A percentile compares a stretch with the other conserved stretches of the same genome.
phyloP scores from a whole-genome alignment of 2,888 invertebrate genomes.

The Chorisops tibialis region DNA sequence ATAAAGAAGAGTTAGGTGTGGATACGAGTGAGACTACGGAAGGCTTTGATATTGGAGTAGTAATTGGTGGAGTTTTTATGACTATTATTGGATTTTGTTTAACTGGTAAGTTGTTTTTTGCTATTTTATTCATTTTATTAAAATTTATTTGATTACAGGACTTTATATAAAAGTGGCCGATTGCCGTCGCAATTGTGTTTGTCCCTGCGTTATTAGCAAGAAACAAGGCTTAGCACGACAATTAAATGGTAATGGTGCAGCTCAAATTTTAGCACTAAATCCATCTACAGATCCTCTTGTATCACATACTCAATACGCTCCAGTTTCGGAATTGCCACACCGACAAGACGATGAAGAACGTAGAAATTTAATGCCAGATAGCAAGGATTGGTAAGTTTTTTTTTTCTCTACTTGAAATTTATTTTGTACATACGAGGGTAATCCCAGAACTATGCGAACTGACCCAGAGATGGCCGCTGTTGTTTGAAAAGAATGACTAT shows the following conservation, averaged over 20 bases:
- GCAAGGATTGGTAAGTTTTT: constrained; percentile 63
- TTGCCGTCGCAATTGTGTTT: constrained; percentile 47
- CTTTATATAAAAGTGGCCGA: constrained; percentile 45
- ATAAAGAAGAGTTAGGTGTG: constrained; percentile 45
- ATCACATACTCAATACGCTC: constrained; percentile 69
- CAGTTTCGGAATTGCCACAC: constrained; percentile 69
- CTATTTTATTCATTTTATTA: not conserved
- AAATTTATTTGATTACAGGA: constrained; percentile 41
- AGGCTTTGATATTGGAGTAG: constrained; percentile 54
- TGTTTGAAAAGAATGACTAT: too few species aligned
- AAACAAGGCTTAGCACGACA: constrained; percentile 45
- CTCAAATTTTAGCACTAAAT: constrained; percentile 63
- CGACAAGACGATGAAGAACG: constrained; percentile 64
- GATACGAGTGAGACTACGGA: constrained; percentile 36
- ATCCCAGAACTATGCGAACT: not conserved
- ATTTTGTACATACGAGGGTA: not conserved
- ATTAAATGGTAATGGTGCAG: constrained; percentile 50
- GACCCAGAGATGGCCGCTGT: not conserved
- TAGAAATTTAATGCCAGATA: constrained; percentile 70
- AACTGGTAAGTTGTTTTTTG: constrained; percentile 52
- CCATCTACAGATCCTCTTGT: constrained; percentile 74
- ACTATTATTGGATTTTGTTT: constrained; percentile 60
- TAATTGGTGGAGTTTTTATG: constrained; percentile 63
- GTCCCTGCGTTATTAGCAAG: constrained; percentile 42
- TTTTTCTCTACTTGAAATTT: not conserved